phyloP scores from a whole-genome alignment of 23 tunicate species.

The Ascidia mentula region DNA sequence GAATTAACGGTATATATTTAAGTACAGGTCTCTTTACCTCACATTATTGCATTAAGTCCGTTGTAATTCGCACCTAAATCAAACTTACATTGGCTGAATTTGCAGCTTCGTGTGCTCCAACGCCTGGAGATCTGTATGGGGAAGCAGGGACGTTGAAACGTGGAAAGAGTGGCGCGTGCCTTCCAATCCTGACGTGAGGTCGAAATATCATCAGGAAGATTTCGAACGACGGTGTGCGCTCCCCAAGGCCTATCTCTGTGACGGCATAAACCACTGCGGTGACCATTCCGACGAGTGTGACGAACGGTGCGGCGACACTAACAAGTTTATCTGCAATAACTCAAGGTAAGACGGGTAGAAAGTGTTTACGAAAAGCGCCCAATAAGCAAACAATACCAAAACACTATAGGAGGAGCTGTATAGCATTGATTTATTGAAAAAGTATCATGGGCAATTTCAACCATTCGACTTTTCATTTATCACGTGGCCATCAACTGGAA shows the following conservation, averaged over 20 bases:
- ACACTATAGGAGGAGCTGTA: no score
- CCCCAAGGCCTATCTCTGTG: constrained; percentile 49
- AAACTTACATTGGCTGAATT: no score
- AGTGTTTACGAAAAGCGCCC: no score
- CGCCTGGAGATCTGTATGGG: constrained; percentile 3
- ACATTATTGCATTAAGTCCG: no score
- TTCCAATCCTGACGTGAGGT: background rate
- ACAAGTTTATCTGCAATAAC: constrained; percentile 52
- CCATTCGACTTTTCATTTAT: no score
- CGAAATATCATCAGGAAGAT: background rate
- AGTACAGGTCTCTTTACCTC: no score
- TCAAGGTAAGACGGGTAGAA: constrained; percentile 57
- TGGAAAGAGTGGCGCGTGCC: constrained; percentile 28
- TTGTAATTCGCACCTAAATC: no score
- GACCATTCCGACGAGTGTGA: constrained; percentile 89
- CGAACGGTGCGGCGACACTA: constrained; percentile 20
- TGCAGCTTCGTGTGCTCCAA: constrained; percentile 25
- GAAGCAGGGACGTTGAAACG: background rate
- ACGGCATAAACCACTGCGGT: constrained; percentile 90
- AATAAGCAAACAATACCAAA: no score
- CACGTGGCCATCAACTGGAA: no score
- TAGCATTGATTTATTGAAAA: no score
- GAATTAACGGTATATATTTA: no score
- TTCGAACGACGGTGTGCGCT: constrained; percentile 29
- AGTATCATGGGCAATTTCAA: no score